Evolutionary conservation across 1,140 invertebrate species (phyloP).

Genomic region (Caerostris darwini): DNA sequence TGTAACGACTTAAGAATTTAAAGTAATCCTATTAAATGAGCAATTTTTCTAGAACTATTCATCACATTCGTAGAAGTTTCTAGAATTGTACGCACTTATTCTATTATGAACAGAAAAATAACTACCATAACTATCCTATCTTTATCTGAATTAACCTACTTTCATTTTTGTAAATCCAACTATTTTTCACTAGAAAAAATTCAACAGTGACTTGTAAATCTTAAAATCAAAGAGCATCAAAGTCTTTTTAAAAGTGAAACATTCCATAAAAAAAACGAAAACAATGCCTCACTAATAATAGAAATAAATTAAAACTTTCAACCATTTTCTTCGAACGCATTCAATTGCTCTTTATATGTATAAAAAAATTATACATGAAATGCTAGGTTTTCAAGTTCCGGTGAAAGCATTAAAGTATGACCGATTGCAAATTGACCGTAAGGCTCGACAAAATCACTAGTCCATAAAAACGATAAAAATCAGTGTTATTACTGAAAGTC

Average conservation of each 20-base stretch:
- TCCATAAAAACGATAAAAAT: neutral
- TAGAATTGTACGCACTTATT: too few species aligned
- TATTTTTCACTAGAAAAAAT: neutral
- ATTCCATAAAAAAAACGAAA: neutral
- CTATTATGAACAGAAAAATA: neutral
- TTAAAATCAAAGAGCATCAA: neutral
- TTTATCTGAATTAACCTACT: neutral
- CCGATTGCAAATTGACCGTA: neutral
- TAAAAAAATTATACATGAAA: neutral
- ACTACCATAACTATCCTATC: neutral
- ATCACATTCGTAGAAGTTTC: too few species aligned
- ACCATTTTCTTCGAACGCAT: neutral
- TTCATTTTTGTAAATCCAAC: neutral
- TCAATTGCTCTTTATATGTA: neutral
- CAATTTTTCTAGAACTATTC: neutral
- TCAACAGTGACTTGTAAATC: neutral
- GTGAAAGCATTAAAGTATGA: constrained; percentile 37
- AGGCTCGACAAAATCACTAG: neutral
- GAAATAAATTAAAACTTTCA: neutral
- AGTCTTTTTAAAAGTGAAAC: neutral
- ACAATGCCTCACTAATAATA: neutral
- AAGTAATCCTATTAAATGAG: neutral
- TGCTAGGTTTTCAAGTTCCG: neutral
- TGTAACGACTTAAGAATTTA: neutral
- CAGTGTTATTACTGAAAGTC: too few species aligned